Percentiles rank a stretch among this genome's conserved stretches.
phyloP scores from a whole-genome alignment of 2,113 vertebrate genomes.

The Chloebia gouldiae region DNA sequence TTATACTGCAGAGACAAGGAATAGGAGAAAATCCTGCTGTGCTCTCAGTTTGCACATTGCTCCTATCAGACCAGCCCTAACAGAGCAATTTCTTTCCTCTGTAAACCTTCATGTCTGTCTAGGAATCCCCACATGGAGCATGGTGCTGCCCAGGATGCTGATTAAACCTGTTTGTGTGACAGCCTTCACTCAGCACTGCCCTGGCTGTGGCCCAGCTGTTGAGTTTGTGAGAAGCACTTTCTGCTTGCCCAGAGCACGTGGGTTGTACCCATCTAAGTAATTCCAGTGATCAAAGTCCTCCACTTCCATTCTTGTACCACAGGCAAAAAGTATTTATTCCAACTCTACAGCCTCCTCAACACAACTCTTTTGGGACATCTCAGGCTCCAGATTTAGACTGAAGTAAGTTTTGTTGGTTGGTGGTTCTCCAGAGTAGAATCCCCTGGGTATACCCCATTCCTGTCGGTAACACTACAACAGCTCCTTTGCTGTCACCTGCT shows the following conservation, averaged over 20 bases:
- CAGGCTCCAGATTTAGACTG: not conserved
- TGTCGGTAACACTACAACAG: not conserved
- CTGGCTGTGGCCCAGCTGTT: rapidly evolving
- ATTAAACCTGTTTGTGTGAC: not conserved
- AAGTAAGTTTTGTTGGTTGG: not conserved
- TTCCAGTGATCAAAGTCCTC: not conserved
- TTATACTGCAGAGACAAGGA: constrained; percentile 55
- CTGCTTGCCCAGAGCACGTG: not conserved
- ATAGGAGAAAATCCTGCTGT: not conserved
- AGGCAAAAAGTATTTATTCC: not conserved
- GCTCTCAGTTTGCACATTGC: not conserved
- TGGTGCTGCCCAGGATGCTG: not conserved
- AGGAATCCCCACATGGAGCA: not conserved
- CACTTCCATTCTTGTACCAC: not conserved
- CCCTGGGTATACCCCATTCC: not conserved
- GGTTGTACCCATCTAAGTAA: not conserved
- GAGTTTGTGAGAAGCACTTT: not conserved
- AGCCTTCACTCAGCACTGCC: not conserved
- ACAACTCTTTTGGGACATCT: not conserved
- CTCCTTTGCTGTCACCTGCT: not conserved
- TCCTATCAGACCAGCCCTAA: not conserved
- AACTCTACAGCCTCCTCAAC: not conserved
- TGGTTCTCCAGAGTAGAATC: not conserved
- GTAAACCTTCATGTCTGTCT: not conserved
- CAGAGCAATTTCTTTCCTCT: not conserved